phyloP scores from a whole-genome alignment of 2,888 invertebrate species.

The Aphodius sticticus region DNA sequence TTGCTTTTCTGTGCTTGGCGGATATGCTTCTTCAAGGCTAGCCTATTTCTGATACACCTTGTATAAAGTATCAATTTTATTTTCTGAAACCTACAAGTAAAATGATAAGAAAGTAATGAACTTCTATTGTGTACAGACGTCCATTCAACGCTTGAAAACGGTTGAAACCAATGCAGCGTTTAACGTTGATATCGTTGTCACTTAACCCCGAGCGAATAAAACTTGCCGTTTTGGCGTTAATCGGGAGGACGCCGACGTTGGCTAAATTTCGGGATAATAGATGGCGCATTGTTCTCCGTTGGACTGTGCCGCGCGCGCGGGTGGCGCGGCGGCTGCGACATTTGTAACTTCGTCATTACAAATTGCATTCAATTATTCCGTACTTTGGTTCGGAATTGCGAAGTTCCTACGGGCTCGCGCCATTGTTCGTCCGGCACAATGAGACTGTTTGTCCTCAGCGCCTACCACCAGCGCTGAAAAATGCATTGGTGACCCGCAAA shows the following conservation, averaged over 20 bases:
- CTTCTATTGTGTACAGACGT: neutral
- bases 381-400: conserved; percentile 38
- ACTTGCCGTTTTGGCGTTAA: conserved; percentile 32
- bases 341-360: conserved; percentile 42
- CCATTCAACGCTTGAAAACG: neutral
- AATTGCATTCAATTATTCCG: conserved; percentile 42
- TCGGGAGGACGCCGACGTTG: conserved; percentile 33
- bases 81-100: no score
- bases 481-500: neutral
- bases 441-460: conserved; percentile 30
- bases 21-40: no score
- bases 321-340: conserved; percentile 35
- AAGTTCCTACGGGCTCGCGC: conserved; percentile 34
- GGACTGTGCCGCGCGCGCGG: conserved; percentile 14
- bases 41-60: no score
- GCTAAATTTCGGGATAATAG: conserved; percentile 40
- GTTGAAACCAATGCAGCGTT: neutral
- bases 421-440: conserved; percentile 35
- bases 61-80: no score
- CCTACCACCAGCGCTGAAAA: neutral
- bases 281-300: conserved; percentile 35
- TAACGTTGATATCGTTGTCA: neutral
- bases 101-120: neutral
- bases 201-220: conserved; percentile 12
- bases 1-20: no score